Conservation (phyloP, 2,888 invertebrate species). For the Chymomyza procnemis region DNA sequence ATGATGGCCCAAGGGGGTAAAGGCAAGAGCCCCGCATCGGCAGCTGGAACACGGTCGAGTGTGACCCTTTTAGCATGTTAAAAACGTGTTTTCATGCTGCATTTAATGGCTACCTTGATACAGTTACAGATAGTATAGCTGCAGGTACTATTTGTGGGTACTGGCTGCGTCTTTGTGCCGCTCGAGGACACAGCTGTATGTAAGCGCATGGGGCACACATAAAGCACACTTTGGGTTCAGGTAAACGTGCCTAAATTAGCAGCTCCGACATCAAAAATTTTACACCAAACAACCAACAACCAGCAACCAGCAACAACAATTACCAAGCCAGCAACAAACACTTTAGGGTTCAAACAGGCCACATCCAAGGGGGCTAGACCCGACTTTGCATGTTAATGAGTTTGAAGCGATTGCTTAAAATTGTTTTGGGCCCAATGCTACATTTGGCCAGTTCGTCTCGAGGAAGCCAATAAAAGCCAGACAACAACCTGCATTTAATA, state of each 20-base stretch:
- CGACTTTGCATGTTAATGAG: slow-evolving; percentile 63
- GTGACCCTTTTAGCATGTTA: slow-evolving; percentile 52
- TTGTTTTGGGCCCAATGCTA: slow-evolving; percentile 44
- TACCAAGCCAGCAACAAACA: slow-evolving; percentile 6
- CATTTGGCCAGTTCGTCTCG: neutral
- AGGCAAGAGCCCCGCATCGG: neutral
- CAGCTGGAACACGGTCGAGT: neutral
- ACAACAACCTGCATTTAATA: slow-evolving; percentile 43
- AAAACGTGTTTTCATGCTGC: slow-evolving; percentile 44
- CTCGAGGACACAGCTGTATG: neutral
- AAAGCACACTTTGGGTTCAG: slow-evolving; percentile 14
- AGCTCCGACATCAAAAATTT: slow-evolving; percentile 38
- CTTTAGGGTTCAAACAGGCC: slow-evolving; percentile 4
- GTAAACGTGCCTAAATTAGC: slow-evolving; percentile 49
- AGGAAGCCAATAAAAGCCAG: neutral
- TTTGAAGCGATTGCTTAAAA: slow-evolving; percentile 59
- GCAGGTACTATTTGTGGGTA: neutral
- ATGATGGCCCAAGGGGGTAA: neutral
- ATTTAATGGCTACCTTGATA: slow-evolving; percentile 56
- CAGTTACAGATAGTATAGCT: slow-evolving; percentile 32
- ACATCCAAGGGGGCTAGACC: neutral
- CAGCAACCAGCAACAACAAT: slow-evolving; percentile 13
- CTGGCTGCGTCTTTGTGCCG: neutral
- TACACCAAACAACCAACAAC: slow-evolving; percentile 15
- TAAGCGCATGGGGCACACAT: slow-evolving; percentile 3